phyloP scores from a whole-genome alignment of 1,140 invertebrate genomes.

The Scylla paramamosain region DNA sequence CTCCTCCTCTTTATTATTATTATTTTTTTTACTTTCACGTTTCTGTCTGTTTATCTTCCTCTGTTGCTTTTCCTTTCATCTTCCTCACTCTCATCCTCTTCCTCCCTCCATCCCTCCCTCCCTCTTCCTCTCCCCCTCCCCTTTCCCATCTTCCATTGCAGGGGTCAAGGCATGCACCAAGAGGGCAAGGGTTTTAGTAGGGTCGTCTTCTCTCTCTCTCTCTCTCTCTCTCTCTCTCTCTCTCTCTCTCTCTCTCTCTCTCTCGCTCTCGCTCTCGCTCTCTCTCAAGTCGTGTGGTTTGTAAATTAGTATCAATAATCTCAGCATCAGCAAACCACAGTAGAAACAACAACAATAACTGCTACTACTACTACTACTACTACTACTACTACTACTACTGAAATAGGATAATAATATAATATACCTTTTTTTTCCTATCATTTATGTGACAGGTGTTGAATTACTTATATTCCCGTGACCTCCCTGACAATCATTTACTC shows the following conservation, averaged over 20 bases:
- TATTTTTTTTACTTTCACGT: neutral
- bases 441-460: neutral
- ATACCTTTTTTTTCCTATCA: neutral
- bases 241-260: too few relatives aligned
- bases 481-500: neutral
- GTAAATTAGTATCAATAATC: too few relatives aligned
- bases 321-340: too few relatives aligned
- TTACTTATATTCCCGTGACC: neutral
- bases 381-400: neutral
- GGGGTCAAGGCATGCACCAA: neutral
- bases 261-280: too few relatives aligned
- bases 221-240: too few relatives aligned
- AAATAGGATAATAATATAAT: neutral
- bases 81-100: neutral
- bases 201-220: conserved; percentile 3
- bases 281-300: too few relatives aligned
- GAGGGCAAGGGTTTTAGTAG: conserved; percentile 11
- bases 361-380: neutral
- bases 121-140: neutral
- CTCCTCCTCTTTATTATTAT: neutral
- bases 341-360: neutral
- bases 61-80: neutral
- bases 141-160: neutral
- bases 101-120: neutral
- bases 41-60: neutral